Evolutionary conservation across 1,140 invertebrate genomes (phyloP).

Genomic region (Mycetomoellerius zeteki): DNA sequence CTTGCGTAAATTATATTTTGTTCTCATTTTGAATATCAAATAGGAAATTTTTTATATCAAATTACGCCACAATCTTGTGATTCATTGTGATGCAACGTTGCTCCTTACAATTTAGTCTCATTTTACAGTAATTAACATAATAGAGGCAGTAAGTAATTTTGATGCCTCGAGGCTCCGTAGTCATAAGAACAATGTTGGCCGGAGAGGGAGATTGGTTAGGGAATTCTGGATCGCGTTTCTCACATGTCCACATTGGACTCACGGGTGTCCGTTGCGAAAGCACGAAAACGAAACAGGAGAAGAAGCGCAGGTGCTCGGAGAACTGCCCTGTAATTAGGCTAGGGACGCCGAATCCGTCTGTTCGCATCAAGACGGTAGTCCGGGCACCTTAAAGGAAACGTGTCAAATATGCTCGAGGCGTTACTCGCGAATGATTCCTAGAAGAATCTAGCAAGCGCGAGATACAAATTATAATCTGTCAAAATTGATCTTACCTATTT

Average conservation of each 20-base stretch:
- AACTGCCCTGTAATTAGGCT: conserved; percentile 79
- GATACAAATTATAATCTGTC: conserved; percentile 20
- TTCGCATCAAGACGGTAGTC: conserved; percentile 72
- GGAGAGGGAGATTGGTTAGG: conserved; percentile 1
- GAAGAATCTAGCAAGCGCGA: conserved; percentile 52
- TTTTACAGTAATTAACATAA: conserved; percentile 54
- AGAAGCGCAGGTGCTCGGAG: conserved; percentile 71
- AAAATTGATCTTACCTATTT: conserved; percentile 50
- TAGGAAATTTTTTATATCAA: not conserved
- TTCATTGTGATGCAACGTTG: not conserved
- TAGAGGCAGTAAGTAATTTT: conserved; percentile 46
- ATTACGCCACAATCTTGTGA: not conserved
- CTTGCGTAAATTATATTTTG: not conserved
- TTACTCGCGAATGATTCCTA: conserved; percentile 29
- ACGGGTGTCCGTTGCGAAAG: conserved; percentile 68
- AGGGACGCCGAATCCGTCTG: conserved; percentile 77
- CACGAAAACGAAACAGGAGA: conserved; percentile 75
- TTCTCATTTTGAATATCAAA: not conserved
- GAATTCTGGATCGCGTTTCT: conserved; percentile 61
- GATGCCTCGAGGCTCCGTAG: not conserved
- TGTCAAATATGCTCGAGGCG: conserved; percentile 66
- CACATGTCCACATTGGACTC: conserved; percentile 25
- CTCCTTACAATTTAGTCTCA: not conserved
- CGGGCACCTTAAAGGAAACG: conserved; percentile 70
- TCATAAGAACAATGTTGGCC: conserved; percentile 28